phyloP scores from a whole-genome alignment of 92 coral and sea anemone species.

The Actinernus sp. region DNA sequence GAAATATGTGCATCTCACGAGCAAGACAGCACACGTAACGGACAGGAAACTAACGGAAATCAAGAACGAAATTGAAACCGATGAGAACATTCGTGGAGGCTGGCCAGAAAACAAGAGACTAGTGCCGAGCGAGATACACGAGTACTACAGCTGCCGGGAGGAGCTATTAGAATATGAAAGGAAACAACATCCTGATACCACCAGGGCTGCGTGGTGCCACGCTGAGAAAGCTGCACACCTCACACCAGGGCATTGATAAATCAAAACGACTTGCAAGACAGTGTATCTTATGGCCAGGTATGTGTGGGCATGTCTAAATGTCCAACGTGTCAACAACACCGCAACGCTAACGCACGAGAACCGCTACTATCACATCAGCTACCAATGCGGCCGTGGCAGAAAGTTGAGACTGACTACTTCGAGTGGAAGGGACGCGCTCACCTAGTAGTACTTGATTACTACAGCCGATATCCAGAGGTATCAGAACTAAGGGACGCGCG shows the following conservation, averaged over 20 bases:
- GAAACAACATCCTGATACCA: slow-evolving; percentile 53
- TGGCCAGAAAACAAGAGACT: no score
- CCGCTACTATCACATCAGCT: slow-evolving; percentile 38
- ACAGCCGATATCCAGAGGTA: no score
- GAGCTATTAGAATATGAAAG: no score
- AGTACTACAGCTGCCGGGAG: no score
- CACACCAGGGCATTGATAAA: no score
- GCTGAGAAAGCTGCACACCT: slow-evolving; percentile 39
- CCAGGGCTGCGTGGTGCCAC: slow-evolving; percentile 45
- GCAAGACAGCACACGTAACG: slow-evolving; percentile 15
- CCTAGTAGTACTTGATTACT: no score
- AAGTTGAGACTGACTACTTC: slow-evolving; percentile 22
- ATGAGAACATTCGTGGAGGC: no score
- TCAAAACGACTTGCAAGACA: no score
- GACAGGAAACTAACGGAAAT: no score
- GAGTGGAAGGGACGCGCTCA: no score
- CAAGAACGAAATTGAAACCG: no score
- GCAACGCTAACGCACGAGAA: no score
- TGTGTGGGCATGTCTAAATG: slow-evolving; percentile 42
- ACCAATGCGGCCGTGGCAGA: slow-evolving; percentile 54
- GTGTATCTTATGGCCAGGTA: slow-evolving; percentile 71
- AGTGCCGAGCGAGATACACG: slow-evolving; percentile 17
- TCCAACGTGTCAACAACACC: slow-evolving; percentile 45
- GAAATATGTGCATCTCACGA: slow-evolving; percentile 57
- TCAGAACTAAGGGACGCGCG: slow-evolving; percentile 43